Evolutionary conservation across 2,888 invertebrate species (phyloP), one percentile per base, ranked within the genome.

Genomic region (Pheosia gnoma): DNA sequence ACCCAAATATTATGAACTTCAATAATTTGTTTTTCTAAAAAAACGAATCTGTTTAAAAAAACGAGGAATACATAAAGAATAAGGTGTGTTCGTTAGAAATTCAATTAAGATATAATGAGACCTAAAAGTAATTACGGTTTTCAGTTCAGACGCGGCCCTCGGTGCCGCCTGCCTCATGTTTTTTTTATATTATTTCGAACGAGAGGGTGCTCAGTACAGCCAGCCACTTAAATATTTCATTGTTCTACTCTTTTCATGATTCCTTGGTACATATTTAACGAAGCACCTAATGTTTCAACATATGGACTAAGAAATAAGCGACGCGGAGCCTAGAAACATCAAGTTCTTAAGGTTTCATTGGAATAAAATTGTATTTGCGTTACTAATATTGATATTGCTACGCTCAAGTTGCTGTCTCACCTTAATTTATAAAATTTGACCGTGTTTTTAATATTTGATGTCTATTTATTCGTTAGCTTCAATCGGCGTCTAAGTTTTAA

Each of bases 211-310:
- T 67, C 41, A 39, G 63, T 63, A 60, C 63, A 63, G 57, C 59
- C 36, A 52, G 62, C 68, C 62, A 60, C 62, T 72, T 84, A 78
- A 84, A 84, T 86, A 82, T 84, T 86, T 82, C 64, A 84, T 77
- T 75, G 74, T 67, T 77, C 67, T 70, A 62, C 76, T 76, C 74
- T 72, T 75, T 75, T 76, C 79, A 80, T 84, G 81, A 80, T 81
- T 75, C 74, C 78, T 70, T 80, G 73, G 81, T 85, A 80, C 81
- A 85, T 85, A 81, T 82, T 82, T 82, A 81, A 84, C 70, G 75
- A 77, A 59, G 58, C 70, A 68, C 56, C 76, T 75, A 70, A 75
- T 79, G 72, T 75, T 78, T 74, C 65, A 73, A 69, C 61, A 59
- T 59, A 61, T 61, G 36, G 59, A 71, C 59, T 63, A 67, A 62